Conservation (phyloP, 2,797 vertebrate genomes). For the Coendou prehensilis region DNA sequence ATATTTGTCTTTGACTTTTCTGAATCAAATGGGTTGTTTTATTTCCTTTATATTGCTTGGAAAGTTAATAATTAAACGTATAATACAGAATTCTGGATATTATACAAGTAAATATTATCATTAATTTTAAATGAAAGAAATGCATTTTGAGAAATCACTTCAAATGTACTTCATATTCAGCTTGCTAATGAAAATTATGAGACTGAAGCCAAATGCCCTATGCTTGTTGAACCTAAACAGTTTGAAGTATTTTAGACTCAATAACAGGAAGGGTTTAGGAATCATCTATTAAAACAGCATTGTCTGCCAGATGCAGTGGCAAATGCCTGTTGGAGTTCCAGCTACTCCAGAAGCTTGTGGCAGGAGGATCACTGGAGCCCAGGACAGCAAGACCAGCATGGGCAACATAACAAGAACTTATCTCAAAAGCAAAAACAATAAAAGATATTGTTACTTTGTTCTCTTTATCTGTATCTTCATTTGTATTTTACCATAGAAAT, state of each 20-base stretch:
- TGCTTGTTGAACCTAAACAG: not conserved
- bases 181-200: conserved; percentile 31
- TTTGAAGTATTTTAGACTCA: not conserved
- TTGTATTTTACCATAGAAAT: not conserved
- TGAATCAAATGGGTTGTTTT: conserved; percentile 79
- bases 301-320: not conserved
- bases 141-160: not conserved
- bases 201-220: not conserved
- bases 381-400: too few species aligned
- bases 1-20: conserved; percentile 83
- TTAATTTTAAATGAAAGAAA: conserved; percentile 52
- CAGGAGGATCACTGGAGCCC: not conserved
- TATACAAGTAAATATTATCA: conserved; percentile 14
- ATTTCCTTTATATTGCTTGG: conserved; percentile 69
- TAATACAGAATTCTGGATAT: not conserved
- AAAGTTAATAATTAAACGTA: not conserved
- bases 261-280: not conserved
- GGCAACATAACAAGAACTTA: not conserved
- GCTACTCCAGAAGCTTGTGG: too few species aligned
- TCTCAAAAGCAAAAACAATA: not conserved
- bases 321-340: not conserved
- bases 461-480: not conserved
- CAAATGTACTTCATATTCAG: not conserved
- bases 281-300: not conserved
- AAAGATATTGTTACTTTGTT: not conserved